These are phyloP conservation scores for Cantharis nigra DNA, from an alignment of 2,888 invertebrate genomes.

Conservation along the genomic window DNA sequence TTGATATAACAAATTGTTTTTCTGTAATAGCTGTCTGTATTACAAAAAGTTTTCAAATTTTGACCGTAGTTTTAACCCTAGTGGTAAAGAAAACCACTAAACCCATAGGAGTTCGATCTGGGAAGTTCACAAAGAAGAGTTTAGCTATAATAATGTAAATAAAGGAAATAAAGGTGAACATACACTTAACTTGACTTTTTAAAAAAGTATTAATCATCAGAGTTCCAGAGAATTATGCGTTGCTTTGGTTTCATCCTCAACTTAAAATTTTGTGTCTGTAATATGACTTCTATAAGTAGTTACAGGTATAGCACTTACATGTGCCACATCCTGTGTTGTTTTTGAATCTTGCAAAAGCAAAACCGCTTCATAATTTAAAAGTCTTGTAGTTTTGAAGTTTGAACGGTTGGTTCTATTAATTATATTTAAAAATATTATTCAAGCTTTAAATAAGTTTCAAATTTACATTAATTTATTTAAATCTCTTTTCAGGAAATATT, in stretches of 20 bases:
- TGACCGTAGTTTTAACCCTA: not conserved
- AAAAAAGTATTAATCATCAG: not conserved
- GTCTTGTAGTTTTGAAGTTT: not conserved
- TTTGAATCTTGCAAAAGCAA: not conserved
- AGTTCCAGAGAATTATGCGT: not conserved
- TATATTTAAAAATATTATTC: not conserved
- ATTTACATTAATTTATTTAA: not conserved
- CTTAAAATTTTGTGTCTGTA: not conserved
- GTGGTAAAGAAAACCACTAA: not conserved
- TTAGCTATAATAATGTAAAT: not conserved
- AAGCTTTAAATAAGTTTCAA: not conserved
- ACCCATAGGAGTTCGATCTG: not conserved
- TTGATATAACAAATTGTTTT: not conserved
- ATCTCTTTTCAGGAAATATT: not conserved
- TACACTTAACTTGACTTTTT: not conserved
- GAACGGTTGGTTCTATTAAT: not conserved
- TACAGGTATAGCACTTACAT: not conserved
- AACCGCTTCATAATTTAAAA: not conserved
- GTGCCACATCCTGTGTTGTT: not conserved
- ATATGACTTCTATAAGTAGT: not conserved
- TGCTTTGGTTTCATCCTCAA: not conserved
- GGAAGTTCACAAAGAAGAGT: not conserved
- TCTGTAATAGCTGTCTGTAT: not conserved
- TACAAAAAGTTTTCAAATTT: not conserved
- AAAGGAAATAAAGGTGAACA: not conserved